Evolutionary conservation across 2,797 vertebrate species (phyloP).

Genomic region (Salarias fasciatus): DNA sequence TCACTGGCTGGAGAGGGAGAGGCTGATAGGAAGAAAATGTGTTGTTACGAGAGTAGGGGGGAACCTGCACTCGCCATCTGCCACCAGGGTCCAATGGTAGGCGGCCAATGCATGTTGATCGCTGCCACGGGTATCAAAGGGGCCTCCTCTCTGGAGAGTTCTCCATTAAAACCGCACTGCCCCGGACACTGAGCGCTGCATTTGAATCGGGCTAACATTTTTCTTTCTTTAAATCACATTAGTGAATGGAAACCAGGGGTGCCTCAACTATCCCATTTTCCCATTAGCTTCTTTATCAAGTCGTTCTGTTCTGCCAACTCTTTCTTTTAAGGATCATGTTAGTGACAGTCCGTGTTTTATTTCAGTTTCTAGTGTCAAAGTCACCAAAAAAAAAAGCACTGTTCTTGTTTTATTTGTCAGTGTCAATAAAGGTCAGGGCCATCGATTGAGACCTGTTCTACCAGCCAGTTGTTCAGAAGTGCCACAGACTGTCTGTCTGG

Average conservation of each 20-base stretch:
- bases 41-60: conserved; percentile 69
- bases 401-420: conserved; percentile 52
- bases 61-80: conserved; percentile 87
- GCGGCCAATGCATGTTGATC: conserved; percentile 80
- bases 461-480: conserved; percentile 86
- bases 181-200: conserved; percentile 46
- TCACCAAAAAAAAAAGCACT: too few species aligned
- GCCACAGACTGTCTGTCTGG: conserved; percentile 77
- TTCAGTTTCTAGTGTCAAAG: too few species aligned
- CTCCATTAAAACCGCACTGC: conserved; percentile 81
- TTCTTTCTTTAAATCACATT: conserved; percentile 36
- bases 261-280: conserved; percentile 8
- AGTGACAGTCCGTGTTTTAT: too few species aligned
- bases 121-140: conserved; percentile 84
- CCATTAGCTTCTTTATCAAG: neutral
- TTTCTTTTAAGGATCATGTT: too few species aligned
- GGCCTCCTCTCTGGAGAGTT: conserved; percentile 80
- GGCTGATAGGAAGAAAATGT: conserved; percentile 85
- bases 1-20: conserved; percentile 69
- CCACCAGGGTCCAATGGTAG: conserved; percentile 77
- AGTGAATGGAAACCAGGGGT: conserved; percentile 22
- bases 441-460: conserved; percentile 78
- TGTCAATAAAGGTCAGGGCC: conserved; percentile 68
- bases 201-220: conserved; percentile 53
- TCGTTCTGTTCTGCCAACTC: too few species aligned